Evolutionary conservation across 1,140 invertebrate species (phyloP).

Genomic region (Anastatus disparis): DNA sequence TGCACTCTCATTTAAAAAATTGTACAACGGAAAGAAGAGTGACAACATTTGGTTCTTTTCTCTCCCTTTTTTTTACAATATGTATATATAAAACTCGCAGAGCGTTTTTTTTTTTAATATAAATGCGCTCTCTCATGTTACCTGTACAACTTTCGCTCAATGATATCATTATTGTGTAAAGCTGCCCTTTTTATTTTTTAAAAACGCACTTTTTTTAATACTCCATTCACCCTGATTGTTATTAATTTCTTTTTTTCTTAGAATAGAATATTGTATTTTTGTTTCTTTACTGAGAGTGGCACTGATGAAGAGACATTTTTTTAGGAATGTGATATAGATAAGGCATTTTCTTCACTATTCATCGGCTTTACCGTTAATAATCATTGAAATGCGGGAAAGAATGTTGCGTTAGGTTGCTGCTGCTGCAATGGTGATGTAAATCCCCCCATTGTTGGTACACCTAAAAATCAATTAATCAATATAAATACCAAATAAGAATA

Average conservation of each 20-base stretch:
- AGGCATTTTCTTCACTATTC: conserved; percentile 28
- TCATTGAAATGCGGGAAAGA: conserved; percentile 68
- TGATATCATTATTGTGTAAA: neutral
- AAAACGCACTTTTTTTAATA: no score
- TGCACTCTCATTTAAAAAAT: neutral
- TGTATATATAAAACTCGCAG: neutral
- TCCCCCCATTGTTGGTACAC: conserved; percentile 48
- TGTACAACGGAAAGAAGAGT: neutral
- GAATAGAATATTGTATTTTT: no score
- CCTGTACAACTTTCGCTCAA: conserved; percentile 11
- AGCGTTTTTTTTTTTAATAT: neutral
- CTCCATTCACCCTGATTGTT: neutral
- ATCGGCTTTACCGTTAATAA: conserved; percentile 20
- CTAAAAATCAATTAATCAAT: no score
- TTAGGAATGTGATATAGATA: conserved; percentile 31
- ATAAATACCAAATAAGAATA: no score
- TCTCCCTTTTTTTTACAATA: conserved; percentile 17
- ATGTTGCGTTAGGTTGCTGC: conserved; percentile 54
- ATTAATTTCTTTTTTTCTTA: neutral
- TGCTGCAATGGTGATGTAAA: conserved; percentile 52
- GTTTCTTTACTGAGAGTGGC: conserved; percentile 21
- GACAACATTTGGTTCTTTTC: neutral
- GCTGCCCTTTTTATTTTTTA: no score
- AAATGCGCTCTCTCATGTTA: no score
- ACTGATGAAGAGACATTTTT: conserved; percentile 36